These are phyloP conservation scores for Intellagama lesueurii DNA, from an alignment of 2,797 vertebrate genomes.

Conservation along the genomic window DNA sequence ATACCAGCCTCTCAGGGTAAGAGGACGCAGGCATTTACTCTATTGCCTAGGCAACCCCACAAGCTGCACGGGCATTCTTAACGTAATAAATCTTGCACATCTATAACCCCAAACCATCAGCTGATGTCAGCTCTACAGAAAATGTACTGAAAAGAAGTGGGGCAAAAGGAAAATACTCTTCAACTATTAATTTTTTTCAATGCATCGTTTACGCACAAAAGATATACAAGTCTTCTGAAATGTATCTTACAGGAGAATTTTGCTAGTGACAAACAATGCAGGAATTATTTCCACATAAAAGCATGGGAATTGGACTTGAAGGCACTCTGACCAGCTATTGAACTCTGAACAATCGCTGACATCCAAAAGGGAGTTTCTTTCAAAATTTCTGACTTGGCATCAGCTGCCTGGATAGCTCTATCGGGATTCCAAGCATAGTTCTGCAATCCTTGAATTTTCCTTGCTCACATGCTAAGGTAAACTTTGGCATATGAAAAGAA, in stretches of 20 bases:
- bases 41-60: slow-evolving; percentile 73
- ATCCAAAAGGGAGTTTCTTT: background rate
- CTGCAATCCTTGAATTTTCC: background rate
- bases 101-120: slow-evolving; percentile 69
- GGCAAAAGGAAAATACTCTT: slow-evolving; percentile 35
- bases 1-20: slow-evolving; percentile 58
- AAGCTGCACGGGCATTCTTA: slow-evolving; percentile 70
- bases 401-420: background rate
- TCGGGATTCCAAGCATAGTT: background rate
- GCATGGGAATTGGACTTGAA: background rate
- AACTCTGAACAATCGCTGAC: background rate
- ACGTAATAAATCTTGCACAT: slow-evolving; percentile 73
- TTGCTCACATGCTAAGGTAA: background rate
- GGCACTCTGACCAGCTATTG: background rate
- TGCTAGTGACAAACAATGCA: background rate
- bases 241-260: background rate
- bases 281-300: slow-evolving; percentile 5
- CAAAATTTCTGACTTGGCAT: background rate
- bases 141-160: slow-evolving; percentile 46
- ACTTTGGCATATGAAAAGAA: background rate
- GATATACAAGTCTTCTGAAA: slow-evolving; percentile 2
- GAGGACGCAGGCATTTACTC: slow-evolving; percentile 64
- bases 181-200: slow-evolving; percentile 14
- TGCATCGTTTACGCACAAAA: background rate
- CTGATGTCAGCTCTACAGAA: slow-evolving; percentile 69